Evolutionary conservation across 2,888 invertebrate genomes (phyloP), one percentile per base, ranked within the genome.

Genomic region (Crocallis elinguaria): DNA sequence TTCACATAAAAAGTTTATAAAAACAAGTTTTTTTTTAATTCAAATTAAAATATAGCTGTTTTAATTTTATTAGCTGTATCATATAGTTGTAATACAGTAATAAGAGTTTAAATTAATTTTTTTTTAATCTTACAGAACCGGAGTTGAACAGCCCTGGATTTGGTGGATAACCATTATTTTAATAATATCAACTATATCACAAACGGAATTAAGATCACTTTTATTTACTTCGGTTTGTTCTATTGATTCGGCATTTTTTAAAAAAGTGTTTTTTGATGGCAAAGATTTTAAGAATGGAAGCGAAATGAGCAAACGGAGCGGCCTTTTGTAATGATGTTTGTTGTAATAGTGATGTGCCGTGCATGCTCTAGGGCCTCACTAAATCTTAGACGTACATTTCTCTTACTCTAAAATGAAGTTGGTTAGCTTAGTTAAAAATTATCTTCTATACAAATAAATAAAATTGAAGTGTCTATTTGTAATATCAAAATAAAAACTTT

Each of bases 261-360:
- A 17, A 37, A 53, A 49, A 32, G 45, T 54, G 48, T 55, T 59
- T 57, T 27, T 62, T 49, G 29, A 57, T 55, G 43, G 58, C 35
- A 57, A 56, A 65, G 65, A 66, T 59, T 14, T n/a, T 52, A 53
- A 60, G 45, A 60, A 69, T 69, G 51, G 62, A 57, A 35, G 33
- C 38, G 46, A 67, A 67, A 66, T 69, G 64, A 69, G 61, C 66
- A 69, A 64, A 62, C 58, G 39, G 13, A 35, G 41, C 38, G 42
- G 35, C 29, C 36, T 60, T 60, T 57, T 12, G 9, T 43, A 33
- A 43, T 33, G 11, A 43, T 43, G 33, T 43, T 33, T 43, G 43
- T 17, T 25, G 17, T 6, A 11, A 27, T 27, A 41, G 41, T 17
- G 29, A 12, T 41, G 41, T 4, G 19, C 19, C 3, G n/a, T n/a